Conservation (phyloP, 37 sponge, comb jelly and placozoan species). For the Bolinopsis microptera region DNA sequence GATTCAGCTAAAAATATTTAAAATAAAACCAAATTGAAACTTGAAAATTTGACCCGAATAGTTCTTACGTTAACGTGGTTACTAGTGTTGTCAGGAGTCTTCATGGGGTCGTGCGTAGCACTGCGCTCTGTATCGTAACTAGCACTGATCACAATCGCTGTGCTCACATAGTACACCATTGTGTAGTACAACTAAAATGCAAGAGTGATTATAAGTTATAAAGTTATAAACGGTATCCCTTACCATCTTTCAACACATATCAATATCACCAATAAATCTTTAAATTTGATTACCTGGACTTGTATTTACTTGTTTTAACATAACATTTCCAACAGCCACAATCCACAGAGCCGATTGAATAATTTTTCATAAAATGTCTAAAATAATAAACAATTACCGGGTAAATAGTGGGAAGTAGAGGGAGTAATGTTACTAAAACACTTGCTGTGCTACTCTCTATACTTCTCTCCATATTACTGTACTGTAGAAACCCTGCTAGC, state of each 20-base stretch:
- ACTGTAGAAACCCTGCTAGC: not conserved
- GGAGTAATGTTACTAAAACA: not conserved
- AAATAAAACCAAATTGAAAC: too few species aligned
- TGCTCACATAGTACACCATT: conserved; percentile 3
- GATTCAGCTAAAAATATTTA: too few species aligned
- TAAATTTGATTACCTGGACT: too few species aligned
- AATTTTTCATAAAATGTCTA: not conserved
- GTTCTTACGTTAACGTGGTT: not conserved
- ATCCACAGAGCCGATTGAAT: too few species aligned
- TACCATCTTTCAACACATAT: too few species aligned
- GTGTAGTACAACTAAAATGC: conserved; percentile 45
- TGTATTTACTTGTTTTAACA: too few species aligned
- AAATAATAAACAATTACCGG: conserved; percentile 14
- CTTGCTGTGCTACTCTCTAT: not conserved
- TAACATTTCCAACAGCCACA: too few species aligned
- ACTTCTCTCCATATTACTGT: not conserved
- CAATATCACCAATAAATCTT: too few species aligned
- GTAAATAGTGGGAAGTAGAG: conserved; percentile 48
- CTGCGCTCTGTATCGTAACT: not conserved
- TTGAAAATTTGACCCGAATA: too few species aligned
- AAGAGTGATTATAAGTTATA: not conserved
- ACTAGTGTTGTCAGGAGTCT: conserved; percentile 24
- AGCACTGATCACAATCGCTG: not conserved
- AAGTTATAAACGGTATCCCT: too few species aligned
- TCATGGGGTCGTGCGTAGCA: not conserved